These are phyloP conservation scores for Drosophila ezoana DNA, from an alignment of 2,888 invertebrate genomes.

Conservation along the genomic window DNA sequence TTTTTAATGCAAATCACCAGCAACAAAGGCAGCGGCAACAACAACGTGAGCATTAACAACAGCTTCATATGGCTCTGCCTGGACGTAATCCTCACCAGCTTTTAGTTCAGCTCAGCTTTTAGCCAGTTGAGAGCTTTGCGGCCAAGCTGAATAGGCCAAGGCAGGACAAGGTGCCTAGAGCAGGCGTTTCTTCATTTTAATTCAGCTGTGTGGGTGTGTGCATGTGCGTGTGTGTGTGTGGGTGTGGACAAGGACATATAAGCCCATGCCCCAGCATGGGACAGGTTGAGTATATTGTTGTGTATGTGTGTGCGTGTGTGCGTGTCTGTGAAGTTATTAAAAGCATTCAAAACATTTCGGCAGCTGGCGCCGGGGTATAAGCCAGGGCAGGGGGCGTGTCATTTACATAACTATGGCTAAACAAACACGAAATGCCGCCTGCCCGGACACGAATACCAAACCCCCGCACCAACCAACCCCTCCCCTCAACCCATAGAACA, in stretches of 20 bases:
- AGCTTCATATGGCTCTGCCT: conserved; percentile 18
- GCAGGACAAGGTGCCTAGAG: conserved; percentile 5
- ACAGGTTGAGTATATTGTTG: conserved; percentile 23
- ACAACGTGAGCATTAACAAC: conserved; percentile 1
- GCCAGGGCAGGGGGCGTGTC: conserved; percentile 33
- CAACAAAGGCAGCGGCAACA: conserved; percentile 22
- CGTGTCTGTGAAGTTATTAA: conserved; percentile 73
- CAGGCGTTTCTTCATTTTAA: conserved; percentile 22
- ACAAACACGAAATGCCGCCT: conserved; percentile 19
- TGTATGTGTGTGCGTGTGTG: conserved; percentile 26
- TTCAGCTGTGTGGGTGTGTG: conserved; percentile 29
- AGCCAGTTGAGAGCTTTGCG: conserved; percentile 25
- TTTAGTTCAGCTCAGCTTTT: conserved; percentile 17
- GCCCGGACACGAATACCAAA: conserved; percentile 30
- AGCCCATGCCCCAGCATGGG: conserved; percentile 5
- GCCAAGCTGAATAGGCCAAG: not conserved
- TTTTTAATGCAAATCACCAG: conserved; percentile 45
- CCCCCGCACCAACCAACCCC: not conserved
- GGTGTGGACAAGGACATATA: conserved; percentile 22
- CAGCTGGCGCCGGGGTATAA: conserved; percentile 12
- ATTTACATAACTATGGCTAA: conserved; percentile 69
- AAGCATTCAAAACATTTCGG: conserved; percentile 71
- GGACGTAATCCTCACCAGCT: conserved; percentile 47
- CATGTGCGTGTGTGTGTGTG: not conserved
- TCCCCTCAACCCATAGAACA: not conserved